These are phyloP conservation scores for Parelbella ahira DNA, from an alignment of 2,888 invertebrate genomes.

Conservation along the genomic window DNA sequence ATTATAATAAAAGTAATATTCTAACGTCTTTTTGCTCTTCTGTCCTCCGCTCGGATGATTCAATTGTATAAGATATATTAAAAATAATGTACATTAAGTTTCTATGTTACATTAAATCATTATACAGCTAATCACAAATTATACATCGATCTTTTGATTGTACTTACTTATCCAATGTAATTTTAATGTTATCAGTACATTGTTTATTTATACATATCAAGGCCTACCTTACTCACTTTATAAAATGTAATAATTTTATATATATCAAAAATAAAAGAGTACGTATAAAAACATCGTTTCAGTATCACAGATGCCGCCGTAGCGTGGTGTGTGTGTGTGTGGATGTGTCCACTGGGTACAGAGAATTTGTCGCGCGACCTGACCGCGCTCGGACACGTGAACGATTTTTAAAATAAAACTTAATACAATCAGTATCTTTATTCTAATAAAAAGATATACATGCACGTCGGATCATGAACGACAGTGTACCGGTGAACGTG, in stretches of 20 bases:
- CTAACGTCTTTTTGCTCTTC: slow-evolving; percentile 36
- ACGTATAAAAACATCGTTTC: slow-evolving; percentile 26
- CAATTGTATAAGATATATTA: slow-evolving; percentile 36
- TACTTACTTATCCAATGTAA: slow-evolving; percentile 60
- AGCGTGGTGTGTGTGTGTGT: no score
- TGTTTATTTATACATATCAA: slow-evolving; percentile 47
- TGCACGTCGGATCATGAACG: slow-evolving; percentile 43
- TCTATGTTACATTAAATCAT: slow-evolving; percentile 66
- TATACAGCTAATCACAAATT: slow-evolving; percentile 57
- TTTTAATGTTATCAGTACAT: slow-evolving; percentile 57
- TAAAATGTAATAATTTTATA: slow-evolving; percentile 67
- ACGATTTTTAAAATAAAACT: slow-evolving; percentile 70
- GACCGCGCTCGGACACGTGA: slow-evolving; percentile 39
- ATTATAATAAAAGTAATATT: slow-evolving; percentile 39
- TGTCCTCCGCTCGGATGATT: slow-evolving; percentile 14
- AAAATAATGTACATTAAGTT: slow-evolving; percentile 59
- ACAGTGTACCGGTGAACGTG: no score
- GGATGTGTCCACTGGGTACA: not conserved
- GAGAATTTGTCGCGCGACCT: no score
- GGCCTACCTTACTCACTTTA: slow-evolving; percentile 57
- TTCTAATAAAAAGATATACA: slow-evolving; percentile 55
- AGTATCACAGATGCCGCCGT: no score
- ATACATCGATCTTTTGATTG: slow-evolving; percentile 58
- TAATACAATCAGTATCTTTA: slow-evolving; percentile 68
- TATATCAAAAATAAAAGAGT: slow-evolving; percentile 62